A percentile compares a stretch with the other conserved stretches of the same genome.
Conservation (phyloP, 2,797 vertebrate species). For the Acanthurus tractus region DNA sequence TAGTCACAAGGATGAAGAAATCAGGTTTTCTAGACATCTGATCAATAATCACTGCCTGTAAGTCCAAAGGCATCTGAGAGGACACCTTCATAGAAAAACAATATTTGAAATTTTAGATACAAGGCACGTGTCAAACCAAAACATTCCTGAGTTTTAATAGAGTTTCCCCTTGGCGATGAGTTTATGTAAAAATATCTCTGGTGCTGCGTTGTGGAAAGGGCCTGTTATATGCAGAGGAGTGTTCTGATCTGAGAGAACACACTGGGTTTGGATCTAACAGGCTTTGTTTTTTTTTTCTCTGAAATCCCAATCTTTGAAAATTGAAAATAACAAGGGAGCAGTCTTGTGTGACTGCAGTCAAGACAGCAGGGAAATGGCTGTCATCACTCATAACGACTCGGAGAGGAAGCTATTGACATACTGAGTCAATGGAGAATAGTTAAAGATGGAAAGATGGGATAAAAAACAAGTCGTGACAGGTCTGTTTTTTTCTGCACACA, state of each 20-base stretch:
- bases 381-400: conserved; percentile 23
- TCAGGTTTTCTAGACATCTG: not conserved
- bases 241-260: not conserved
- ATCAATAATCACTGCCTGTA: conserved; percentile 23
- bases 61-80: conserved; percentile 1
- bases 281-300: conserved; percentile 2
- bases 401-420: conserved; percentile 30
- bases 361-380: conserved; percentile 19
- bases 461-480: conserved; percentile 9
- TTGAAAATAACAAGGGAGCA: conserved; percentile 27
- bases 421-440: conserved; percentile 22
- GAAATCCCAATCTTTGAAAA: conserved; percentile 25
- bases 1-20: conserved; percentile 11
- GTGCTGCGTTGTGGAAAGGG: not conserved
- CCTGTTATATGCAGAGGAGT: not conserved
- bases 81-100: not conserved
- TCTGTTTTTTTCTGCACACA: not conserved
- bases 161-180: not conserved
- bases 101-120: not conserved
- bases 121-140: not conserved
- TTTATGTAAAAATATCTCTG: not conserved
- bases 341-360: conserved; percentile 17
- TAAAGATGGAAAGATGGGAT: conserved; percentile 14
- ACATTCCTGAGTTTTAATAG: not conserved
- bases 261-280: not conserved